phyloP scores from a whole-genome alignment of 2,888 invertebrate genomes.

The Fragum fragum region DNA sequence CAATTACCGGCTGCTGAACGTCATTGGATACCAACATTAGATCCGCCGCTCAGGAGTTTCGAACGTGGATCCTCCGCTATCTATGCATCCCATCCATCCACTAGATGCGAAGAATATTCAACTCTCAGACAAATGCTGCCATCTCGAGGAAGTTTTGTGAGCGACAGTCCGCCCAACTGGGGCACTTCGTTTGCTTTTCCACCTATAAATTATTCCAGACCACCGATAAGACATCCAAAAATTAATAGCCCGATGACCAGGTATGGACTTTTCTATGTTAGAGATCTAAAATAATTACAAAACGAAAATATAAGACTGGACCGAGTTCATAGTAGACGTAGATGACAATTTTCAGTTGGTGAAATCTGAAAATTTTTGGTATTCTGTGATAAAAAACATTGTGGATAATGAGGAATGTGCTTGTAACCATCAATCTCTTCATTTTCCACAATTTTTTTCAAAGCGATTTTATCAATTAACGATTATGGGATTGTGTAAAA shows the following conservation, averaged over 20 bases:
- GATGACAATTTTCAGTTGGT: no score
- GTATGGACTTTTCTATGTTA: no score
- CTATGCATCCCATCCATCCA: slow-evolving; percentile 73
- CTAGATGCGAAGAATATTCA: slow-evolving; percentile 83
- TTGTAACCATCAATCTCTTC: no score
- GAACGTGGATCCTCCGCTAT: slow-evolving; percentile 67
- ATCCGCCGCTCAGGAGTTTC: slow-evolving; percentile 75
- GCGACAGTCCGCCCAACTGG: slow-evolving; percentile 79
- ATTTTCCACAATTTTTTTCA: no score
- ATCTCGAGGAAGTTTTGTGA: slow-evolving; percentile 71
- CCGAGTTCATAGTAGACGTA: no score
- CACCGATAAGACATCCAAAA: slow-evolving; percentile 74
- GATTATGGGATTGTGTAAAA: no score
- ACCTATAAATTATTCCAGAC: slow-evolving; percentile 56
- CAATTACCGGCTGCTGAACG: slow-evolving; percentile 71
- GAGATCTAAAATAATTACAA: no score
- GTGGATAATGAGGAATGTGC: no score
- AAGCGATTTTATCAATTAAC: no score
- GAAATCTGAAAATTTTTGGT: no score
- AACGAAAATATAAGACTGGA: no score
- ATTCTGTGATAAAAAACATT: no score
- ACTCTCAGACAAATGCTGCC: slow-evolving; percentile 84
- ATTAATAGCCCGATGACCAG: slow-evolving; percentile 84
- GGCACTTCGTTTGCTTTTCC: slow-evolving; percentile 76
- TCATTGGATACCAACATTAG: slow-evolving; percentile 76